Percentiles rank a stretch among this genome's conserved stretches.
These are phyloP conservation scores for Idaea aversata DNA, from an alignment of 2,888 invertebrate genomes.

Conservation along the genomic window DNA sequence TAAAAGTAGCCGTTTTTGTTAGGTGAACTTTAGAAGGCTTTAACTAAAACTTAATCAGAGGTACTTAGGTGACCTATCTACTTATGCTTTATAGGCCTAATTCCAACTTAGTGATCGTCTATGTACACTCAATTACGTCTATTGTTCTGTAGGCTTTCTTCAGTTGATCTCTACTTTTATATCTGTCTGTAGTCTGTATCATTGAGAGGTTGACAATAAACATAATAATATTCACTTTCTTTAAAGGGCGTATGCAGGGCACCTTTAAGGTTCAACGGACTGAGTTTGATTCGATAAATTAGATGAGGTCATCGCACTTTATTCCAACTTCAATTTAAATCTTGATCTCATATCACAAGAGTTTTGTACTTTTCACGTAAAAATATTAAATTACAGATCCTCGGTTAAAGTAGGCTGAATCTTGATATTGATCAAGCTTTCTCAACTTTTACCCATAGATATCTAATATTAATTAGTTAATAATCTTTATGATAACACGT, in stretches of 20 bases:
- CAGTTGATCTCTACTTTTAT: not conserved
- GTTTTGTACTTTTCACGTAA: not conserved
- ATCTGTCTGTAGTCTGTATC: not conserved
- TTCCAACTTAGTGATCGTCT: not conserved
- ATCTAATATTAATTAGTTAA: not conserved
- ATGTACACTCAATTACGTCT: not conserved
- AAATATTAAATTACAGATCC: not conserved
- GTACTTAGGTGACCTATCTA: not conserved
- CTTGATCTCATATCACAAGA: not conserved
- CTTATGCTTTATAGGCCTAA: not conserved
- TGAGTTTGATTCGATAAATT: constrained; percentile 21
- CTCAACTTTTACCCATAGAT: not conserved
- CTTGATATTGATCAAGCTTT: not conserved
- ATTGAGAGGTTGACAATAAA: constrained; percentile 7
- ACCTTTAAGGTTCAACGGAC: constrained; percentile 28
- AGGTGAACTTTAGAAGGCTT: not conserved
- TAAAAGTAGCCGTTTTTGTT: not conserved
- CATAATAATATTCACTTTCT: constrained; percentile 23
- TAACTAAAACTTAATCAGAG: too few species aligned
- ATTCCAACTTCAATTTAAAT: not conserved
- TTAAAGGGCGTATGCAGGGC: constrained; percentile 24
- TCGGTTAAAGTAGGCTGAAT: not conserved
- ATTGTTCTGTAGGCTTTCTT: not conserved
- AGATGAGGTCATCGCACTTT: constrained; percentile 21
- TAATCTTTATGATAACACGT: not conserved